These are phyloP conservation scores for Staurois parvus DNA, from an alignment of 2,797 vertebrate species.

Conservation along the genomic window DNA sequence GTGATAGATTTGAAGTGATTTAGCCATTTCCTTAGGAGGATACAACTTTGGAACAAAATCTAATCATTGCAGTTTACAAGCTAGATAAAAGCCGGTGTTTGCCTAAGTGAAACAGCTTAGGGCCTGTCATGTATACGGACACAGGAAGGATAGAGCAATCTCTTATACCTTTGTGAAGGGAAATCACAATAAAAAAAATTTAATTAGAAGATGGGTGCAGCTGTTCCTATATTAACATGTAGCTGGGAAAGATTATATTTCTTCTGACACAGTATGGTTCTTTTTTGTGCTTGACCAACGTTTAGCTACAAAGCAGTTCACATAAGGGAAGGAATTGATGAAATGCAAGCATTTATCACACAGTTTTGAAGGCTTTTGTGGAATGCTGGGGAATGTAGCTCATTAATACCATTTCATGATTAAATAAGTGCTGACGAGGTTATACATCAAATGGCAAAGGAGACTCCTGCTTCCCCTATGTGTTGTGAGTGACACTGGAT, in stretches of 20 bases:
- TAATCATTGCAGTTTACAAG: slow-evolving; percentile 27
- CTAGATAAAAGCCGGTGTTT: not conserved
- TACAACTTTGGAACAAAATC: slow-evolving; percentile 16
- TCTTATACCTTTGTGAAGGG: not conserved
- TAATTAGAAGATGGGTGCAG: not conserved
- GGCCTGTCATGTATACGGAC: not conserved
- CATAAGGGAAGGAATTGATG: no score
- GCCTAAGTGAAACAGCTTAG: not conserved
- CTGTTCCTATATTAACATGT: not conserved
- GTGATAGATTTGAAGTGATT: slow-evolving; percentile 35
- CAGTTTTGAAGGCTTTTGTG: no score
- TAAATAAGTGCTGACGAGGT: no score
- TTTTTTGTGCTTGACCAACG: not conserved
- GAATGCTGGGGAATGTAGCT: no score
- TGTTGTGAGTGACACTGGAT: no score
- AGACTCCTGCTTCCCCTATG: no score
- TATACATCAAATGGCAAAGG: no score
- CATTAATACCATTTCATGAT: no score
- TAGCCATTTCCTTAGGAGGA: slow-evolving; percentile 23
- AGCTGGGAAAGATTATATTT: not conserved
- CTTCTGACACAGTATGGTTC: not conserved
- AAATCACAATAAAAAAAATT: not conserved
- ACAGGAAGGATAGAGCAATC: not conserved
- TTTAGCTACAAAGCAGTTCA: no score
- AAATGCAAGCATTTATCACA: no score